phyloP scores from a whole-genome alignment of 2,797 vertebrate genomes.

The Pelobates cultripes region DNA sequence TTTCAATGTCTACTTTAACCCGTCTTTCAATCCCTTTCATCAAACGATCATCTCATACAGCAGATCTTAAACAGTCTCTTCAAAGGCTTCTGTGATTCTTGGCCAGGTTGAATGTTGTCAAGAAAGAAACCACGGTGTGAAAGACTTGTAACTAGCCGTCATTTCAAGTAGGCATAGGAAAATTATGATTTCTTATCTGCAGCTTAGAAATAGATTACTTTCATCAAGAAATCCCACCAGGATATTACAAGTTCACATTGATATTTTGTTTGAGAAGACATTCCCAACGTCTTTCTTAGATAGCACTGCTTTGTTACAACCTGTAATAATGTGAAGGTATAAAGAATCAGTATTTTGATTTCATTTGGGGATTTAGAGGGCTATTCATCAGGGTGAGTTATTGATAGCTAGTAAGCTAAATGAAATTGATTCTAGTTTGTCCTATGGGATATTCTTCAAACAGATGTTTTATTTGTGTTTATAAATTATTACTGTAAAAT shows the following conservation, averaged over 20 bases:
- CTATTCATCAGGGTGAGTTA: not conserved
- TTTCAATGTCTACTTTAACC: conserved; percentile 90
- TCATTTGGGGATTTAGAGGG: not conserved
- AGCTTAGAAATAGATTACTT: conserved; percentile 15
- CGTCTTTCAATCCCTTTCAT: conserved; percentile 84
- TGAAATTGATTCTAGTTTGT: not conserved
- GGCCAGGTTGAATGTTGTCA: conserved; percentile 64
- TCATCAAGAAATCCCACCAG: not conserved
- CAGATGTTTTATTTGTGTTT: no score
- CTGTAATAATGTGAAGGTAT: not conserved
- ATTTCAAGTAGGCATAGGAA: conserved; percentile 60
- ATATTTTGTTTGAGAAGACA: not conserved
- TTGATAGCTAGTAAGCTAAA: not conserved
- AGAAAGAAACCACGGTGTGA: conserved; percentile 71
- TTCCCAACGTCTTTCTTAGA: not conserved
- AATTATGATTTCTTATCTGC: conserved; percentile 35
- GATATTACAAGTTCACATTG: not conserved
- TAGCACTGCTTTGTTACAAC: not conserved
- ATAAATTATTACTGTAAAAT: no score
- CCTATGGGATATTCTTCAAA: not conserved
- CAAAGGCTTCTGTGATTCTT: conserved; percentile 77
- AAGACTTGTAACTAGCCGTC: conserved; percentile 70
- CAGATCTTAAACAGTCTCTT: conserved; percentile 75
- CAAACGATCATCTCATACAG: conserved; percentile 80
- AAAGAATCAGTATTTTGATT: not conserved